A percentile compares a stretch with the other conserved stretches of the same genome.
Conservation (phyloP, 2,113 vertebrate species). For the Odobenus rosmarus region DNA sequence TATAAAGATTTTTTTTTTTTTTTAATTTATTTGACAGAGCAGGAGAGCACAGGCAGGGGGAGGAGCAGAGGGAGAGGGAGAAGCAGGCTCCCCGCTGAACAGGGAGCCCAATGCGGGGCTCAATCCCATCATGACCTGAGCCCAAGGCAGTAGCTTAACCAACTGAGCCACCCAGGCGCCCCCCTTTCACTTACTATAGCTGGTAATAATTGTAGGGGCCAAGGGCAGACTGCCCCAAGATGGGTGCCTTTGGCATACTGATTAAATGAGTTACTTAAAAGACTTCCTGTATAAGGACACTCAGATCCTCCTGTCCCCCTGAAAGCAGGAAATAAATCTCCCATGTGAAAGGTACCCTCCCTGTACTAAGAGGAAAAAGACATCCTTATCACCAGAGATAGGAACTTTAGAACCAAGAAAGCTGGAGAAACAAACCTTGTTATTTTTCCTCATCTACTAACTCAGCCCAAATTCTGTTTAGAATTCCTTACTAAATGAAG, state of each 20-base stretch:
- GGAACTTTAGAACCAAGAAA: not conserved
- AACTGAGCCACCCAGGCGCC: too few species aligned
- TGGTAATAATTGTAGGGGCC: not conserved
- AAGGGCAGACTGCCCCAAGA: not conserved
- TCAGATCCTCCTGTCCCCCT: not conserved
- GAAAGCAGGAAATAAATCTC: not conserved
- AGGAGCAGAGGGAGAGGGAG: too few species aligned
- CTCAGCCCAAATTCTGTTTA: not conserved
- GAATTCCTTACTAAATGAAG: not conserved
- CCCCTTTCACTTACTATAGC: not conserved
- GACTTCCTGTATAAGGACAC: not conserved
- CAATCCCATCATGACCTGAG: too few species aligned
- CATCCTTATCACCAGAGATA: not conserved
- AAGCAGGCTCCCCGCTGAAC: too few species aligned
- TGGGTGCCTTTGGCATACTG: not conserved
- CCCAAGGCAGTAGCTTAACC: too few species aligned
- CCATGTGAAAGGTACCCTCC: not conserved
- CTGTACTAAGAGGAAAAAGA: not conserved
- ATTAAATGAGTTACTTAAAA: not conserved
- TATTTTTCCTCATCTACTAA: not conserved
- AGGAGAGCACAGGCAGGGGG: too few species aligned
- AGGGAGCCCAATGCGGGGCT: too few species aligned
- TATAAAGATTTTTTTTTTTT: too few species aligned
- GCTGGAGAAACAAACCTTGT: not conserved
- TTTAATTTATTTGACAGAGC: too few species aligned